Conservation (phyloP, 2,113 vertebrate genomes). For the Sula dactylatra region DNA sequence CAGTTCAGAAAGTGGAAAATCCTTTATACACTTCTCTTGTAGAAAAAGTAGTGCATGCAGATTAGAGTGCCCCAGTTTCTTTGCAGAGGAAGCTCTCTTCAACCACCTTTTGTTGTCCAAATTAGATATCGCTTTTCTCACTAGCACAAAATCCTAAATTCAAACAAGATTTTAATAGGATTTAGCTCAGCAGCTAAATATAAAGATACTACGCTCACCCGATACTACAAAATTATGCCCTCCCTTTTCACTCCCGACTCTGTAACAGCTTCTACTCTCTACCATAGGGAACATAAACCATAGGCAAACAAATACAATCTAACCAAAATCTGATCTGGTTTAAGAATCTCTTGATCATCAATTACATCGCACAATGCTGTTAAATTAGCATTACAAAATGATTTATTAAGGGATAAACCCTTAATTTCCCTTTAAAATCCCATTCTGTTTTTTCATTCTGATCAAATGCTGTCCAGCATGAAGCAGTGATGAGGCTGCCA, state of each 20-base stretch:
- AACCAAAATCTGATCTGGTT: background rate
- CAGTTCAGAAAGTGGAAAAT: conserved; percentile 51
- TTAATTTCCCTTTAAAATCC: background rate
- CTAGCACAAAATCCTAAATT: background rate
- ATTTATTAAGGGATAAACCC: background rate
- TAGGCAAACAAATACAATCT: background rate
- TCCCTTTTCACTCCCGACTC: background rate
- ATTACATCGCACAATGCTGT: background rate
- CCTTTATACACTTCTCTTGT: conserved; percentile 8
- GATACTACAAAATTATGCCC: background rate
- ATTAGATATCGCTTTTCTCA: background rate
- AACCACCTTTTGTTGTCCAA: background rate
- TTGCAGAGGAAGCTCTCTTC: background rate
- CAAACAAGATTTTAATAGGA: background rate
- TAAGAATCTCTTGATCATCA: background rate
- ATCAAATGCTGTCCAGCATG: background rate
- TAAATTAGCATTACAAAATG: background rate
- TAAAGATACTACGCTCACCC: background rate
- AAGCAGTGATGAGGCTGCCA: background rate
- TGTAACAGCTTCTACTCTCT: background rate
- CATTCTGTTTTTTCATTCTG: background rate
- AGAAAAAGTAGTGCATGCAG: conserved; percentile 38
- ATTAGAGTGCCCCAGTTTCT: conserved; percentile 37
- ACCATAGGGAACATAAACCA: background rate
- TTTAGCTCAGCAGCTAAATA: background rate